A percentile compares a stretch with the other conserved stretches of the same genome.
Conservation (phyloP, 2,888 invertebrate species). For the Idaea biselata region DNA sequence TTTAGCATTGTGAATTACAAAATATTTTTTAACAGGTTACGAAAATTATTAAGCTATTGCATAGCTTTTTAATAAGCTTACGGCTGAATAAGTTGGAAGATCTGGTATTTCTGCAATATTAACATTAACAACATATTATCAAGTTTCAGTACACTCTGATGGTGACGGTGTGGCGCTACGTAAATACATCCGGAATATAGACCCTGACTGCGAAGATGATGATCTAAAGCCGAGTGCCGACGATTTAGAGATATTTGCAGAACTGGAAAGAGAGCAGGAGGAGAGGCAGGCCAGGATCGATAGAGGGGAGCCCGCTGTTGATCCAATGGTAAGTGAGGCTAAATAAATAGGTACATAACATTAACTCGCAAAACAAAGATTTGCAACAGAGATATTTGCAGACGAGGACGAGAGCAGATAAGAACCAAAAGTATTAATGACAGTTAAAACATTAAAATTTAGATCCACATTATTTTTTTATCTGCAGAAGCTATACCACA, state of each 20-base stretch:
- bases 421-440: no score
- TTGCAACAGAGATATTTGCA: no score
- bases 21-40: no score
- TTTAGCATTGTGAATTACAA: no score
- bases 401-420: no score
- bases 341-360: no score
- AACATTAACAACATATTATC: neutral
- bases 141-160: constrained; percentile 34
- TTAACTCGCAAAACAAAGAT: neutral
- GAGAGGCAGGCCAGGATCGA: constrained; percentile 66
- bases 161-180: constrained; percentile 56
- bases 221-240: constrained; percentile 63
- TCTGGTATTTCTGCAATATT: neutral
- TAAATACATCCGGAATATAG: constrained; percentile 51
- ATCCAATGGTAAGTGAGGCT: constrained; percentile 62
- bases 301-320: constrained; percentile 67
- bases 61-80: no score
- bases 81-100: neutral
- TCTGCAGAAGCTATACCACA: constrained; percentile 63
- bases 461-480: neutral
- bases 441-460: no score
- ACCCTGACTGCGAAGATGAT: constrained; percentile 42
- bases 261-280: constrained; percentile 56
- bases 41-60: no score
- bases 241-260: constrained; percentile 67